Evolutionary conservation across 2,797 vertebrate genomes (phyloP).

Genomic region (Synanceia verrucosa): DNA sequence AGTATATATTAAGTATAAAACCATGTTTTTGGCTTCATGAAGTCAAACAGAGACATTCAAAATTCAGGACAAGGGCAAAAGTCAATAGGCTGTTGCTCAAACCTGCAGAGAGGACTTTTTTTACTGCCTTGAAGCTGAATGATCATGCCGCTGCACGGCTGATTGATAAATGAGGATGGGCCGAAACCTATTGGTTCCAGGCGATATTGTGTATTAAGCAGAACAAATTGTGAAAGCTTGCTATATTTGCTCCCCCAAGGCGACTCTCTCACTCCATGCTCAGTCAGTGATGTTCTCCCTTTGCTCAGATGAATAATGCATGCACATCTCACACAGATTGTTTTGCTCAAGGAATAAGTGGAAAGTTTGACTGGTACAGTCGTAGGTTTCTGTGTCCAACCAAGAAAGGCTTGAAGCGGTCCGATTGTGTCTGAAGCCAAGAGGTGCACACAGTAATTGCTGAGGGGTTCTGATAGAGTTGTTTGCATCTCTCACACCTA

Average conservation of each 20-base stretch:
- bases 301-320: constrained; percentile 74
- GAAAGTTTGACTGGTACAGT: constrained; percentile 68
- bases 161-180: constrained; percentile 53
- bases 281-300: constrained; percentile 46
- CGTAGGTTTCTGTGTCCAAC: constrained; percentile 56
- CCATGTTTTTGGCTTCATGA: constrained; percentile 10
- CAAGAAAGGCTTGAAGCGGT: constrained; percentile 41
- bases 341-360: constrained; percentile 73
- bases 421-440: constrained; percentile 56
- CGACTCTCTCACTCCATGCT: constrained; percentile 38
- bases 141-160: constrained; percentile 28
- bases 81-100: background rate
- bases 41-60: constrained; percentile 26
- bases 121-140: constrained; percentile 17
- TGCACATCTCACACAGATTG: constrained; percentile 62
- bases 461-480: constrained; percentile 43
- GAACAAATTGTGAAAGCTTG: constrained; percentile 72
- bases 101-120: background rate
- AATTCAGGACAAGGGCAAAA: constrained; percentile 34
- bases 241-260: constrained; percentile 59
- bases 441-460: constrained; percentile 67
- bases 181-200: constrained; percentile 52
- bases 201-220: constrained; percentile 71
- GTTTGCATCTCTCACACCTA: constrained; percentile 48
- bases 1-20: too few relatives aligned